Conservation (phyloP, 2,113 vertebrate genomes). For the Otolemur garnettii region DNA sequence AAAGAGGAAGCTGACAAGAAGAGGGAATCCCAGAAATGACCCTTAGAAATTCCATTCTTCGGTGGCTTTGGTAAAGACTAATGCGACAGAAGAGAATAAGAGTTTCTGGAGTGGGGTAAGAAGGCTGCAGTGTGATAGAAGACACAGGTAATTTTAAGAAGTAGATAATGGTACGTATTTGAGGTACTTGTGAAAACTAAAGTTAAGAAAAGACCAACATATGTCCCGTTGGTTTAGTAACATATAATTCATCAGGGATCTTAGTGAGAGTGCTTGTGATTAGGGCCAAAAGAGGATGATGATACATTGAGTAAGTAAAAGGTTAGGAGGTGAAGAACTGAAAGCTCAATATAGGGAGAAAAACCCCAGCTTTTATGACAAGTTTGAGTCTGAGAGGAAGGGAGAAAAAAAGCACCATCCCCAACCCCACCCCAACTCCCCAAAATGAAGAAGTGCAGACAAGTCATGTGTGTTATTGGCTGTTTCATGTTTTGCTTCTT, state of each 20-base stretch:
- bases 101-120: neutral
- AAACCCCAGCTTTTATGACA: neutral
- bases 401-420: neutral
- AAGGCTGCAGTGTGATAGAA: neutral
- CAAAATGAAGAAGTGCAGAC: neutral
- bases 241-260: neutral
- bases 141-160: neutral
- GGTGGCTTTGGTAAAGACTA: neutral
- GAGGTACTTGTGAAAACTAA: neutral
- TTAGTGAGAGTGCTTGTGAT: neutral
- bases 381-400: neutral
- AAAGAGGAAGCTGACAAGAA: neutral
- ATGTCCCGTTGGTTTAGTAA: neutral
- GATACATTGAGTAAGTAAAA: neutral
- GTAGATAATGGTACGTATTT: neutral
- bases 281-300: neutral
- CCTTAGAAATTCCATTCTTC: neutral
- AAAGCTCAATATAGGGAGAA: neutral
- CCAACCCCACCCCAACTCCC: accelerated
- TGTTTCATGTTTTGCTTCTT: neutral
- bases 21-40: neutral
- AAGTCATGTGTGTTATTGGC: neutral
- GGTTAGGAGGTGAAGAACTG: neutral
- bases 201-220: neutral
- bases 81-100: neutral